Evolutionary conservation across 2,888 invertebrate genomes (phyloP).

Genomic region (Heterodera filipjevi): DNA sequence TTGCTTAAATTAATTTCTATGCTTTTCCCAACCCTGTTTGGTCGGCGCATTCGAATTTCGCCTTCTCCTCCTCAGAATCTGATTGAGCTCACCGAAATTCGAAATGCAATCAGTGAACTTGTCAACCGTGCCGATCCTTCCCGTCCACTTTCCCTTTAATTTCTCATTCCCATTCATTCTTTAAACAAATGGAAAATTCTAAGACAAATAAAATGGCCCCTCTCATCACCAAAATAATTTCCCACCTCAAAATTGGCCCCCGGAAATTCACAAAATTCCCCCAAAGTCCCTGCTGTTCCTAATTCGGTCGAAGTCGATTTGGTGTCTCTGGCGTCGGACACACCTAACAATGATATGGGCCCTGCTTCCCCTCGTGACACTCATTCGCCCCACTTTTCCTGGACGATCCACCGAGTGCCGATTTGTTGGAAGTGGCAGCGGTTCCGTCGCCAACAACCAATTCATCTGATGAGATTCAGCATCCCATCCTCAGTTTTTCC

Average conservation of each 20-base stretch:
- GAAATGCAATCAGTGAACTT: neutral
- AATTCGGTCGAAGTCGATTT: neutral
- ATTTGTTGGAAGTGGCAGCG: no score
- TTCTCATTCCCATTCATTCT: neutral
- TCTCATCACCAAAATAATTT: neutral
- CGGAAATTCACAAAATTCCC: neutral
- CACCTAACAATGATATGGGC: no score
- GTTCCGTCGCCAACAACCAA: neutral
- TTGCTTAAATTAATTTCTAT: neutral
- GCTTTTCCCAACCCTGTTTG: neutral
- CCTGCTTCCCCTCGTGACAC: neutral
- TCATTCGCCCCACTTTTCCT: neutral
- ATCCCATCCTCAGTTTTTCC: conserved; percentile 77
- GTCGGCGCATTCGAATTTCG: neutral
- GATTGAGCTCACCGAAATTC: neutral
- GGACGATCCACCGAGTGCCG: neutral
- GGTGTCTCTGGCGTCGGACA: neutral
- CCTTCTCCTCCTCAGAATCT: no score
- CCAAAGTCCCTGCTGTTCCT: no score
- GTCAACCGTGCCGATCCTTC: neutral
- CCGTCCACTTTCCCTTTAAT: no score
- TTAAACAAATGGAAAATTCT: neutral
- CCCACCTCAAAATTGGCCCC: neutral
- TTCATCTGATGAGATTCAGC: no score
- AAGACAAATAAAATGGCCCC: no score